Evolutionary conservation across 1,140 invertebrate species (phyloP).

Genomic region (Formica selysi): DNA sequence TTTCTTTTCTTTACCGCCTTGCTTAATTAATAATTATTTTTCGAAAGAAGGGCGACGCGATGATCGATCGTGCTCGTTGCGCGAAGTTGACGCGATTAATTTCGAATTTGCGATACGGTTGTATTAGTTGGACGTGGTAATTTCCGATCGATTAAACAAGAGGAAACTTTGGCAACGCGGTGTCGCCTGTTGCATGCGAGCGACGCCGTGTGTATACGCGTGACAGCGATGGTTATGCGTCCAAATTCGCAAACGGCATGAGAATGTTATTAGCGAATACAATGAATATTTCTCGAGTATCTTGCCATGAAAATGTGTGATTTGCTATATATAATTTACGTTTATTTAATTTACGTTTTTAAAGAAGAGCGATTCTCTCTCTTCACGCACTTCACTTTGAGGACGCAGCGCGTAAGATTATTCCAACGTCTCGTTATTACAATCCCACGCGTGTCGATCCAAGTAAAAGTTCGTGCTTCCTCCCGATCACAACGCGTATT

Average conservation of each 20-base stretch:
- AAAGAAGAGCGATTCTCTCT: background rate
- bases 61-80: background rate
- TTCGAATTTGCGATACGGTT: slow-evolving; percentile 44
- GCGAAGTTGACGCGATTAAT: slow-evolving; percentile 8
- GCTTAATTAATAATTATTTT: background rate
- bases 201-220: slow-evolving; percentile 54
- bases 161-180: slow-evolving; percentile 81
- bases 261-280: background rate
- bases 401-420: slow-evolving; percentile 31
- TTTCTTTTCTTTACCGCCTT: no score
- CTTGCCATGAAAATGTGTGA: background rate
- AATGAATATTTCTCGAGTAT: background rate
- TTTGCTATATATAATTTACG: no score
- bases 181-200: slow-evolving; percentile 83
- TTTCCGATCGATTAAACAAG: slow-evolving; percentile 83
- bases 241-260: slow-evolving; percentile 52
- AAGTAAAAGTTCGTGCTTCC: background rate
- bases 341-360: no score
- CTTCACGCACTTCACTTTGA: slow-evolving; percentile 35
- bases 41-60: background rate
- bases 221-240: slow-evolving; percentile 61
- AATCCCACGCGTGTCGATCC: slow-evolving; percentile 12
- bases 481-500: background rate
- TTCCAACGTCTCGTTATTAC: slow-evolving; percentile 5
- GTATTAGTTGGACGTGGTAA: slow-evolving; percentile 63